These are phyloP conservation scores for Trachelus stipa DNA, from an alignment of 2,888 invertebrate species.

Conservation along the genomic window DNA sequence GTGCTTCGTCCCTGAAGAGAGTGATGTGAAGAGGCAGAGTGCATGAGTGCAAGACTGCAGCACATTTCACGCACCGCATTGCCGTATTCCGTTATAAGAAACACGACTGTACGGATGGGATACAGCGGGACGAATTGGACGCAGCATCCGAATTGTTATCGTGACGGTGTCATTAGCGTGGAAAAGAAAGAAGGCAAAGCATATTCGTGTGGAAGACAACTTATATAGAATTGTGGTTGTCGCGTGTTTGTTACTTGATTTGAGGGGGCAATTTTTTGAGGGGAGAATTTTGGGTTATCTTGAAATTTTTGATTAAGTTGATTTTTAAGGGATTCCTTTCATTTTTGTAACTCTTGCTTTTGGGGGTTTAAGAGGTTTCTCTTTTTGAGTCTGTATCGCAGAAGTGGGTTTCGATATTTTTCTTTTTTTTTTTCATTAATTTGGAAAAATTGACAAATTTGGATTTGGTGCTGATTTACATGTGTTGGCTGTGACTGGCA, in stretches of 20 bases:
- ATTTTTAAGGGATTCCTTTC: not conserved
- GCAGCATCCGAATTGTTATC: not conserved
- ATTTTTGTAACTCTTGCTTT: not conserved
- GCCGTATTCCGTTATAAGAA: constrained; percentile 42
- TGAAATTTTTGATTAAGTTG: not conserved
- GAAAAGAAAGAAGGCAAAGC: not conserved
- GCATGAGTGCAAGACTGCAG: constrained; percentile 43
- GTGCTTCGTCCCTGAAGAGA: constrained; percentile 16
- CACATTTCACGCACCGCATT: constrained; percentile 51
- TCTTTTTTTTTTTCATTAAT: constrained; percentile 9
- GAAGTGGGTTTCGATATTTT: not conserved
- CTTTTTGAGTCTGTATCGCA: not conserved
- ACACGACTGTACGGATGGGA: not conserved
- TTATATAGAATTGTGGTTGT: not conserved
- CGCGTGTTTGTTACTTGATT: not conserved
- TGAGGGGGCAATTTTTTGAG: not conserved
- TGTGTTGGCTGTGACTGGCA: constrained; percentile 52
- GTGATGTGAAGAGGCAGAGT: constrained; percentile 28
- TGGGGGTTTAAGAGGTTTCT: not conserved
- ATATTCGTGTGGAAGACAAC: not conserved
- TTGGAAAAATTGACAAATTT: not conserved
- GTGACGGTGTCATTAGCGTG: not conserved
- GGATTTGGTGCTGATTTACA: constrained; percentile 17
- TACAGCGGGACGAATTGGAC: not conserved
- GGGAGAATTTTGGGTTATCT: no score